phyloP scores from a whole-genome alignment of 2,888 invertebrate genomes.

The Philereme vetulata region DNA sequence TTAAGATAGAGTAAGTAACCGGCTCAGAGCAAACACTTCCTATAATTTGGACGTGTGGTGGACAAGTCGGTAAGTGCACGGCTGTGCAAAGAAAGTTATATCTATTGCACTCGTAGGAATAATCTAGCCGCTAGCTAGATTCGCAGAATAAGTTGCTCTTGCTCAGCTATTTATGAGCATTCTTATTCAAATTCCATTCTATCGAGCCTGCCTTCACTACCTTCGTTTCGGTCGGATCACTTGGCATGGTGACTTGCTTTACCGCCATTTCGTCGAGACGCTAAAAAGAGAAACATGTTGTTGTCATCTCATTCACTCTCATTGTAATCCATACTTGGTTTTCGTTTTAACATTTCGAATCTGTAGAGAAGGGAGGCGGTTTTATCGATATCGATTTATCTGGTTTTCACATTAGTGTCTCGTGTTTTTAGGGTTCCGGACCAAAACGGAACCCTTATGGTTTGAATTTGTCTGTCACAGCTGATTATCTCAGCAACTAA shows the following conservation, averaged over 20 bases:
- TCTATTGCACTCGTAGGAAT: too few relatives aligned
- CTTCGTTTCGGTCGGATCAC: constrained; percentile 39
- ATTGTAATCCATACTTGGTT: constrained; percentile 80
- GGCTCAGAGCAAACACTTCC: too few relatives aligned
- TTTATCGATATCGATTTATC: constrained; percentile 41
- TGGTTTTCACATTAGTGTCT: too few relatives aligned
- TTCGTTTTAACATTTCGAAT: constrained; percentile 77
- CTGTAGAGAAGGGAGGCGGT: constrained; percentile 51
- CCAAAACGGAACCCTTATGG: too few relatives aligned
- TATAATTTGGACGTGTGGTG: too few relatives aligned
- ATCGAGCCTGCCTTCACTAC: constrained; percentile 13
- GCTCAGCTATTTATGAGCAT: constrained; percentile 3
- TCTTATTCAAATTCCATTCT: constrained; percentile 40
- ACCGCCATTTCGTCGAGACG: constrained; percentile 66
- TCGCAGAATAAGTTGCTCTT: background rate
- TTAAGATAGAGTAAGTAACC: too few relatives aligned
- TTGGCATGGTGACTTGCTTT: constrained; percentile 43
- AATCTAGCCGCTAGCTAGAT: too few relatives aligned
- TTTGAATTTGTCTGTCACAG: too few relatives aligned
- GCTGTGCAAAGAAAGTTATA: too few relatives aligned
- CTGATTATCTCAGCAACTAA: too few relatives aligned
- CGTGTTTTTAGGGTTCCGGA: too few relatives aligned
- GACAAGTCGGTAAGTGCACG: too few relatives aligned
- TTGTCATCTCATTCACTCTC: constrained; percentile 61
- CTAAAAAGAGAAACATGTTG: constrained; percentile 49